phyloP scores from a whole-genome alignment of 2,113 vertebrate genomes.

The Aviceda subcristata region DNA sequence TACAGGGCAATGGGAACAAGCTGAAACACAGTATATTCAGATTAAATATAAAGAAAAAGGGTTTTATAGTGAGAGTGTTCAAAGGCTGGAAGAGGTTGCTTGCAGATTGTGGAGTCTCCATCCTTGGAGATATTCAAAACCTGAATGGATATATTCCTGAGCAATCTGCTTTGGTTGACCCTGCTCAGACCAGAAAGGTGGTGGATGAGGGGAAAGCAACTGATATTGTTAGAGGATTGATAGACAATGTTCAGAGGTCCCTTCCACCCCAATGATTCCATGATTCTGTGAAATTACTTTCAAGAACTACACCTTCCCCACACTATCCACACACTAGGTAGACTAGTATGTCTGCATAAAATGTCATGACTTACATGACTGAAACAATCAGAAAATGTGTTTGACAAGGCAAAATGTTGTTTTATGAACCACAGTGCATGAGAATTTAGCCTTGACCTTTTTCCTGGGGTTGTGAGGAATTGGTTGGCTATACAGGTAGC shows the following conservation, averaged over 20 bases:
- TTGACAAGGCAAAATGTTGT: not conserved
- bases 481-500: not conserved
- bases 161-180: not conserved
- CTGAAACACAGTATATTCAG: not conserved
- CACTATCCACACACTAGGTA: not conserved
- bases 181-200: not conserved
- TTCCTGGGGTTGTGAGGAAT: not conserved
- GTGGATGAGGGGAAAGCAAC: not conserved
- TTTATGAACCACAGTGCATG: not conserved
- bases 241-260: not conserved
- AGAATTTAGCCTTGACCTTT: not conserved
- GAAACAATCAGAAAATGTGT: not conserved
- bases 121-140: not conserved
- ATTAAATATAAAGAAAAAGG: not conserved
- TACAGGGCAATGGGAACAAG: not conserved
- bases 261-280: not conserved
- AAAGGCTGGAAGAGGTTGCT: not conserved
- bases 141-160: not conserved
- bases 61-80: not conserved
- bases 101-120: rapidly evolving
- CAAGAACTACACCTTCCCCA: not conserved
- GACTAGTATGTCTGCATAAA: not conserved
- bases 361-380: not conserved
- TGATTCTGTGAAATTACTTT: not conserved
- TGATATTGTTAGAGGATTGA: not conserved